Percentiles rank a stretch among this genome's conserved stretches.
Evolutionary conservation across 2,113 vertebrate genomes (phyloP).

Genomic region (Equus quagga): DNA sequence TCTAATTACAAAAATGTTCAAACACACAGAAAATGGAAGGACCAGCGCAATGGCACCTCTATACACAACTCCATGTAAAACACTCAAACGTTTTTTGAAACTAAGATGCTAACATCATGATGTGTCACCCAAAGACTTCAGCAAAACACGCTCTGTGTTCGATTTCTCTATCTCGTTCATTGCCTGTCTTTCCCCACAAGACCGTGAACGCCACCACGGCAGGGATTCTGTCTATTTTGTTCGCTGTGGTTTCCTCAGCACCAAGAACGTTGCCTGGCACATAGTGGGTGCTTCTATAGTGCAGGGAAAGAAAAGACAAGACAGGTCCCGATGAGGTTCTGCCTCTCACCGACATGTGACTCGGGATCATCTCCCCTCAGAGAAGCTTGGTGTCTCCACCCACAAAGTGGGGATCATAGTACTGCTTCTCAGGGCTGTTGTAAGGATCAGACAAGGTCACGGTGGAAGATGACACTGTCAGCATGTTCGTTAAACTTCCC

Average conservation of each 20-base stretch:
- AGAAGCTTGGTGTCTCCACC: neutral
- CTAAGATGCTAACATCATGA: neutral
- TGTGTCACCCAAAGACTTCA: neutral
- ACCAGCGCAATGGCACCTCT: neutral
- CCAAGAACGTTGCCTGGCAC: neutral
- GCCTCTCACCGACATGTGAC: neutral
- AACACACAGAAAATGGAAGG: neutral
- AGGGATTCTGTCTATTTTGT: neutral
- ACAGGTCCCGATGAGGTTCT: neutral
- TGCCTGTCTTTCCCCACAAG: neutral
- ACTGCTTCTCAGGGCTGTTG: neutral
- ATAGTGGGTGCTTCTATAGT: rapidly evolving
- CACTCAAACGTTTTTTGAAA: neutral
- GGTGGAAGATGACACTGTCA: neutral
- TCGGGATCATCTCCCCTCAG: neutral
- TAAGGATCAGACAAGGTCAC: neutral
- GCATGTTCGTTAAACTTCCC: neutral
- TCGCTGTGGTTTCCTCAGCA: neutral
- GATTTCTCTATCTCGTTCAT: neutral
- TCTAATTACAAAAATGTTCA: slow-evolving; percentile 2
- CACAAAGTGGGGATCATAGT: neutral
- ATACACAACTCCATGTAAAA: neutral
- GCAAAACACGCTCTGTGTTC: neutral
- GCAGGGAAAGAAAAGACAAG: neutral
- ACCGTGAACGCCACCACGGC: rapidly evolving